phyloP scores from a whole-genome alignment of 2,888 invertebrate genomes.

The Hydriomena furcata region DNA sequence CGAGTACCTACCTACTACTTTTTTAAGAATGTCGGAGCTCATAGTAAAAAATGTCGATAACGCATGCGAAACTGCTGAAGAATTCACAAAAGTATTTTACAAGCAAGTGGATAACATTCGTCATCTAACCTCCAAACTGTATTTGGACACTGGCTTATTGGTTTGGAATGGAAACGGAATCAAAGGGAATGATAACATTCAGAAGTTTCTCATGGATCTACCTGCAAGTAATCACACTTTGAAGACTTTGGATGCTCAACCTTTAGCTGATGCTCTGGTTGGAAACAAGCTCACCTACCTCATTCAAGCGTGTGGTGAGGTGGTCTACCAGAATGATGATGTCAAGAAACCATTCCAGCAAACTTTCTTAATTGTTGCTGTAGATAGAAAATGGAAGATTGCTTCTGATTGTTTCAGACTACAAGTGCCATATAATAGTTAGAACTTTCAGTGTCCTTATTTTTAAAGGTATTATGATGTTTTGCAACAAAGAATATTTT shows the following conservation, averaged over 20 bases:
- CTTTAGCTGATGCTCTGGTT: constrained; percentile 89
- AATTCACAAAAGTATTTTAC: constrained; percentile 95
- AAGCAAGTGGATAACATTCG: constrained; percentile 94
- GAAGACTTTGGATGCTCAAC: constrained; percentile 93
- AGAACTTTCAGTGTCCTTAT: too few relatives aligned
- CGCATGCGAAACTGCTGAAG: constrained; percentile 93
- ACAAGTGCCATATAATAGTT: constrained; percentile 83
- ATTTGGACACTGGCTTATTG: constrained; percentile 91
- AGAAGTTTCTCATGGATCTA: constrained; percentile 92
- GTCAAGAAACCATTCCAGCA: constrained; percentile 89
- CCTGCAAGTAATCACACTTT: constrained; percentile 91
- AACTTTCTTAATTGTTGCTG: constrained; percentile 93
- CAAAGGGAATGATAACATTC: constrained; percentile 91
- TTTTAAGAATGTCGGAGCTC: constrained; percentile 80
- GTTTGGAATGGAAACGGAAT: constrained; percentile 97
- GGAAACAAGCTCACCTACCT: constrained; percentile 91
- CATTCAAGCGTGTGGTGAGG: constrained; percentile 92
- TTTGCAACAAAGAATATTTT: too few relatives aligned
- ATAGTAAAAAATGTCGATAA: constrained; percentile 88
- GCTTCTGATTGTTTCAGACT: constrained; percentile 94
- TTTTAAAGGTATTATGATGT: too few relatives aligned
- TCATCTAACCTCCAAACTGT: constrained; percentile 91
- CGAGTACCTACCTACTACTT: too few relatives aligned
- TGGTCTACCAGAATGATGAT: constrained; percentile 86
- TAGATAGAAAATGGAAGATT: constrained; percentile 96